Conservation (phyloP, 2,797 vertebrate species). For the Gallinago nigripennis region DNA sequence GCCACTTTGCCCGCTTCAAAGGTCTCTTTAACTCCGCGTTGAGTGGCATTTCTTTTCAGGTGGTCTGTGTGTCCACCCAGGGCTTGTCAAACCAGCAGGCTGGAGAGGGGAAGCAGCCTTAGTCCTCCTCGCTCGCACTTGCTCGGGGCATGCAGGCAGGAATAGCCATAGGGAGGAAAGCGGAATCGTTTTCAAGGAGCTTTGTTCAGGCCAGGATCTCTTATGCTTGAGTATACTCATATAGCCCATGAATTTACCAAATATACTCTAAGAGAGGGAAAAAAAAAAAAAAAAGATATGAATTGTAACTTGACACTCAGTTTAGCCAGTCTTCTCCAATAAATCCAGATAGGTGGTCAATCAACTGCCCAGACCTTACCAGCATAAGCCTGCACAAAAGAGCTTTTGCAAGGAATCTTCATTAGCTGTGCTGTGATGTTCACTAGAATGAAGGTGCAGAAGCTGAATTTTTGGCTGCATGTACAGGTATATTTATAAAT, state of each 20-base stretch:
- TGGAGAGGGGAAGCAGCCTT: fast-evolving
- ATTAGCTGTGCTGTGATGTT: not conserved
- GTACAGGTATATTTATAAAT: not conserved
- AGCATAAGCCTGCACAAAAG: not conserved
- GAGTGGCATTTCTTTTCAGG: not conserved
- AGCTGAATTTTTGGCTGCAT: not conserved
- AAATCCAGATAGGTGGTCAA: not conserved
- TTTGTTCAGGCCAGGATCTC: fast-evolving
- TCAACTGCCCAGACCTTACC: not conserved
- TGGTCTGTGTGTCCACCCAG: not conserved
- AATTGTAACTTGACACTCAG: not conserved
- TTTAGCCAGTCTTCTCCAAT: not conserved
- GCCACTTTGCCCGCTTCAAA: not conserved
- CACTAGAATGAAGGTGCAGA: not conserved
- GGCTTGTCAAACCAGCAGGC: not conserved
- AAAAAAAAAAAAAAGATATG: not conserved
- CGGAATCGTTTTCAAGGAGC: not conserved
- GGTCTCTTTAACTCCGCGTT: not conserved
- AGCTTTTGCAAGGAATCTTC: not conserved
- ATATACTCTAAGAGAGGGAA: not conserved
- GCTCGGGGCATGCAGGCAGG: fast-evolving
- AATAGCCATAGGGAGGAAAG: not conserved
- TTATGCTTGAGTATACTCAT: not conserved
- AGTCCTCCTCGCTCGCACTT: not conserved
- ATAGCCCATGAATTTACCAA: not conserved